Evolutionary conservation across 2,797 vertebrate species (phyloP), one percentile per base, ranked within the genome.

Genomic region (Schizopygopsis pylzovi): DNA sequence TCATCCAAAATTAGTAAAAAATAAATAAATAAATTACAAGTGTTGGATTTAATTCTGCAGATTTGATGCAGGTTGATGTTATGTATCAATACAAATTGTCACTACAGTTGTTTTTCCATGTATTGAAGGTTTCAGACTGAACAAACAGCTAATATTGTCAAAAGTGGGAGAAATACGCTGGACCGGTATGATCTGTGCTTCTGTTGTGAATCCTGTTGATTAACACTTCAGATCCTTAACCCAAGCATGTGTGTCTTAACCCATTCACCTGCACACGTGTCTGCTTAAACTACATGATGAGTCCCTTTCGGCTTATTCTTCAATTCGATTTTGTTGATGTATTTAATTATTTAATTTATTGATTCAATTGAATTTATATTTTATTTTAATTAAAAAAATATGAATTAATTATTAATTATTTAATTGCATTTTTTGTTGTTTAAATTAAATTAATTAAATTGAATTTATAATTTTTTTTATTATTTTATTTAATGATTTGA

Each of bases 131-230:
- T 96, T 93, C 95, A 96, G 93, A 95, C 90, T 87, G 95, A 96
- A 88, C 95, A 96, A 91, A 94, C 95, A 88, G 94, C 95, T 90
- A 90, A 94, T 90, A 94, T 96, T 92, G 94, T 94, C 92, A 96
- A 95, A 95, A 95, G 94, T 90, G 95, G 95, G 88, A 95, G 94
- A 94, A 95, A 92, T 92, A 96, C 95, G 86, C 93, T 95, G 94
- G 95, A 96, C 93, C 92, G 95, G 95, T 96, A 96, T 93, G 95
- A 91, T 85, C 7, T 25, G 20, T 65, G 16, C 47, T 39, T 61
- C 15, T 79, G 8, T 43, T 10, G 28, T 39, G 41, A 71, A 70
- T 7, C 11, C 12, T 25, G n/a, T 56, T 63, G 61, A 33, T 1
- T 65, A 25, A 65, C 0, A 13, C 13, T 59, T 59, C 9, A n/a